Conservation (phyloP, 1,140 invertebrate species). For the Trichogramma pretiosum region DNA sequence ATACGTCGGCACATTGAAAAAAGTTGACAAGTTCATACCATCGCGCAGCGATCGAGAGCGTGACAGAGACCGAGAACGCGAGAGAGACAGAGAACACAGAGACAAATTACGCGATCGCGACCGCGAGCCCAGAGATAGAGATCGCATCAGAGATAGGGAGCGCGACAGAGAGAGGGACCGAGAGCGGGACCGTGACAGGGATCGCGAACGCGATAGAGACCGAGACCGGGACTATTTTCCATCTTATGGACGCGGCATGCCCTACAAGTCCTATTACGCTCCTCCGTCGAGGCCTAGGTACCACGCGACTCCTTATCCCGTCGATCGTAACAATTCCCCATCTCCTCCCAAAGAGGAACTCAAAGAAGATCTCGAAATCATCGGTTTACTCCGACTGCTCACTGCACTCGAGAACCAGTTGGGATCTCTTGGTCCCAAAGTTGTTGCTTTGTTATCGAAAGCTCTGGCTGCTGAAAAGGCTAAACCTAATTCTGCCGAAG, state of each 20-base stretch:
- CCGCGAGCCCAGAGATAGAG: constrained; percentile 5
- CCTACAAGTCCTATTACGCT: constrained; percentile 18
- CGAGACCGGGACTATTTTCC: constrained; percentile 20
- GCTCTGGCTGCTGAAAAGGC: constrained; percentile 69
- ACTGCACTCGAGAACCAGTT: constrained; percentile 72
- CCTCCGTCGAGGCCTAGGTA: constrained; percentile 30
- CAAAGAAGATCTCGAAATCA: constrained; percentile 42
- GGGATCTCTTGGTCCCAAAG: constrained; percentile 68
- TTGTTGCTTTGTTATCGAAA: constrained; percentile 62
- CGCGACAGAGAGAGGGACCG: neutral
- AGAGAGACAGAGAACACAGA: constrained; percentile 11
- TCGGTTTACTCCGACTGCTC: constrained; percentile 61
- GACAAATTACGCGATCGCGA: constrained; percentile 3
- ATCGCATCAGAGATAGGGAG: neutral
- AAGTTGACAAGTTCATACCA: constrained; percentile 26
- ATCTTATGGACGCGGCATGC: constrained; percentile 25
- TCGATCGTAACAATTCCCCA: constrained; percentile 30
- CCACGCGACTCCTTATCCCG: constrained; percentile 33
- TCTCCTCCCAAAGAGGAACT: constrained; percentile 32
- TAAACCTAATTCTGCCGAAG: constrained; percentile 63
- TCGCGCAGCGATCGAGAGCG: constrained; percentile 21
- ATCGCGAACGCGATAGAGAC: neutral
- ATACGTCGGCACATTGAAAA: constrained; percentile 36
- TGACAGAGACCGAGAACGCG: constrained; percentile 10
- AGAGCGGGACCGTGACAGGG: constrained; percentile 4